Conservation (phyloP, 2,113 vertebrate species). For the Lonchura striata region DNA sequence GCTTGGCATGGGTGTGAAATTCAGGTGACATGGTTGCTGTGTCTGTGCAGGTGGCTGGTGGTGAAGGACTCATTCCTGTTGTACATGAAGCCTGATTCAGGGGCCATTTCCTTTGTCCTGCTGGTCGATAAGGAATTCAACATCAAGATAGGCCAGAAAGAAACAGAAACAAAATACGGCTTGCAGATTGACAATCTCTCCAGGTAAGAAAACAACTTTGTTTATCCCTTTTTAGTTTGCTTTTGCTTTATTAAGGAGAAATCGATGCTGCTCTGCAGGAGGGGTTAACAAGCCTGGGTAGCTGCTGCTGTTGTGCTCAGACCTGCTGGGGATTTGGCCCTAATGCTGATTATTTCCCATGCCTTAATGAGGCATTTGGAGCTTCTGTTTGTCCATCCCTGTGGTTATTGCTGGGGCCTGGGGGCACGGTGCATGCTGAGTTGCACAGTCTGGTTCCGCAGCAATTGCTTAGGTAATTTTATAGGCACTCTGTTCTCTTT, state of each 20-base stretch:
- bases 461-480: neutral
- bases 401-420: neutral
- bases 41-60: constrained; percentile 86
- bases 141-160: constrained; percentile 91
- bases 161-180: constrained; percentile 91
- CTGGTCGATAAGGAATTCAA: constrained; percentile 92
- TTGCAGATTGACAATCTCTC: constrained; percentile 91
- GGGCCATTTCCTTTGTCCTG: constrained; percentile 90
- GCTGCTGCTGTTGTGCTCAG: neutral
- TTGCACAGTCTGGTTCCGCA: neutral
- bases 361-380: neutral
- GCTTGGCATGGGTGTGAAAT: neutral
- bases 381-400: neutral
- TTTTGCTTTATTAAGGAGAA: neutral
- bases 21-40: neutral
- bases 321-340: neutral
- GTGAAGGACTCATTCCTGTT: constrained; percentile 95
- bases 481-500: neutral
- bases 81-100: constrained; percentile 92
- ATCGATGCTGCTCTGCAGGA: neutral
- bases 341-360: neutral
- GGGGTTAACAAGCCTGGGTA: neutral
- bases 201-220: constrained; percentile 73
- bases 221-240: neutral
- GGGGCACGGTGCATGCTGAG: rapidly evolving